Percentiles rank a stretch among this genome's conserved stretches.
Evolutionary conservation across 2,888 invertebrate genomes (phyloP).

Genomic region (Microctonus brassicae): DNA sequence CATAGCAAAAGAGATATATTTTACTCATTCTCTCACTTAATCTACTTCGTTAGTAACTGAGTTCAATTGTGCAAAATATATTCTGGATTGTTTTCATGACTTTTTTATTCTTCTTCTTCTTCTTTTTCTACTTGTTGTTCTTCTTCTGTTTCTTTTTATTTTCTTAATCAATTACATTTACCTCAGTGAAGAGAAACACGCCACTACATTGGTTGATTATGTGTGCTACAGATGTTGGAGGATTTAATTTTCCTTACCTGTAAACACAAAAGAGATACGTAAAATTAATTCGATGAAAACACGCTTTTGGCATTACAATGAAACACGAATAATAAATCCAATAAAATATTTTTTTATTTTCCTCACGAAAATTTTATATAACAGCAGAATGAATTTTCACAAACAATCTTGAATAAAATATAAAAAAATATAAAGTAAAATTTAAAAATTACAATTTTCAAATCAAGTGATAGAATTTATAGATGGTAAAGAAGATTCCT

Average conservation of each 20-base stretch:
- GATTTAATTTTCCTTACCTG: conserved; percentile 58
- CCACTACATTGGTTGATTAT: conserved; percentile 33
- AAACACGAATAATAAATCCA: conserved; percentile 22
- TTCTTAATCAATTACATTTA: conserved; percentile 30
- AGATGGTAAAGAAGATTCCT: conserved; percentile 13
- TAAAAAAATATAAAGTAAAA: neutral
- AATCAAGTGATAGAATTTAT: conserved; percentile 1
- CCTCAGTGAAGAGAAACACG: conserved; percentile 30
- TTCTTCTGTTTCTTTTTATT: too few species aligned
- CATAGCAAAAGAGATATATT: too few species aligned
- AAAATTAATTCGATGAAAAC: conserved; percentile 39
- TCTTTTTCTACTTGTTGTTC: too few species aligned
- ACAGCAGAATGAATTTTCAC: neutral
- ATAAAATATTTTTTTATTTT: conserved; percentile 15
- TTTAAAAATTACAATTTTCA: neutral
- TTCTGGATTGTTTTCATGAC: neutral
- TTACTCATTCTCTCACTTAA: too few species aligned
- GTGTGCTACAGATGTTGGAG: conserved; percentile 25
- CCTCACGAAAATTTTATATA: neutral
- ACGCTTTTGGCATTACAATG: conserved; percentile 32
- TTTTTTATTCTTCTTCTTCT: neutral
- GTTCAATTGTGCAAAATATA: neutral
- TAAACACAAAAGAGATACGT: conserved; percentile 51
- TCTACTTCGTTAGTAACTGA: too few species aligned
- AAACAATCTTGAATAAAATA: neutral